These are phyloP conservation scores for Parapristionchus giblindavisi DNA, from an alignment of 2,888 invertebrate genomes.

Conservation along the genomic window DNA sequence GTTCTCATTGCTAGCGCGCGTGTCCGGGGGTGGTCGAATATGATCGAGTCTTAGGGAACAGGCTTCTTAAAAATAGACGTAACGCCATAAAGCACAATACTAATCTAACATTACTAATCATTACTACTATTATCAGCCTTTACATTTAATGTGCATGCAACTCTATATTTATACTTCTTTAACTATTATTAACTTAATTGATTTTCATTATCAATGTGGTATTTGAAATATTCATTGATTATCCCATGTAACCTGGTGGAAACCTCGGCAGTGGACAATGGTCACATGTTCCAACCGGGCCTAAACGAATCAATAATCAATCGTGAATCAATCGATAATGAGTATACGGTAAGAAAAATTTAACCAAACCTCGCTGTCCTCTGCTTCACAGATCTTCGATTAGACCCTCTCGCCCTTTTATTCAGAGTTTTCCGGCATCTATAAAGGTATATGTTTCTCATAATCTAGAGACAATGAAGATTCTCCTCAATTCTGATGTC, in stretches of 20 bases:
- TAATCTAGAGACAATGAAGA: neutral
- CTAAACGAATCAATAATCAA: constrained; percentile 40
- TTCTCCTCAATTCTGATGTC: too few species aligned
- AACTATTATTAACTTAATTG: neutral
- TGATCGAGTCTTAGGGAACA: too few species aligned
- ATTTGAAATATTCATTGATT: too few species aligned
- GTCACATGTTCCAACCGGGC: constrained; percentile 52
- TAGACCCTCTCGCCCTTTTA: constrained; percentile 50
- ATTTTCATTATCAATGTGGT: neutral
- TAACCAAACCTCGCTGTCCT: constrained; percentile 41
- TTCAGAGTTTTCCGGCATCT: constrained; percentile 47
- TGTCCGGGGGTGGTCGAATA: too few species aligned
- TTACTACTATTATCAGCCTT: too few species aligned
- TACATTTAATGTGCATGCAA: too few species aligned
- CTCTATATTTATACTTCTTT: neutral
- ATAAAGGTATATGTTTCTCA: neutral
- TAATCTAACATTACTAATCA: too few species aligned
- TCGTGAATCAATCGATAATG: neutral
- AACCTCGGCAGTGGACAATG: constrained; percentile 55
- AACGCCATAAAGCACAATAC: too few species aligned
- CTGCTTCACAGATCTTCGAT: constrained; percentile 46
- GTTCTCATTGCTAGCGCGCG: too few species aligned
- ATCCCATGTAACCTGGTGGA: constrained; percentile 50
- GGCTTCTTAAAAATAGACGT: too few species aligned
- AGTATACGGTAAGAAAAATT: neutral